These are phyloP conservation scores for Motacilla tschutschensis DNA, from an alignment of 2,113 vertebrate genomes.

Conservation along the genomic window DNA sequence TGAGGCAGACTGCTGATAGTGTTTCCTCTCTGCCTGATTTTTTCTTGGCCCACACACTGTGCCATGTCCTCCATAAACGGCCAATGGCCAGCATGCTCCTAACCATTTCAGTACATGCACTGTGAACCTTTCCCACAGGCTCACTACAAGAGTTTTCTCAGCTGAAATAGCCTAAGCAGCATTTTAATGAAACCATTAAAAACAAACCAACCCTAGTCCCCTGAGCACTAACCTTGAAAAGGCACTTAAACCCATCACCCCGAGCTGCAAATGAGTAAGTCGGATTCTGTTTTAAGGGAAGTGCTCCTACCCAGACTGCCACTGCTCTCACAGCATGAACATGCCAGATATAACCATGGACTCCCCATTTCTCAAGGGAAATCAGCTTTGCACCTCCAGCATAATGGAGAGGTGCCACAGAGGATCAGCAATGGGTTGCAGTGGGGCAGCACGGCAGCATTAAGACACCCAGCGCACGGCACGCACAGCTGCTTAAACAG, in stretches of 20 bases:
- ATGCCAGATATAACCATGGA: rapidly evolving
- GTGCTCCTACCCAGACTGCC: too few species aligned
- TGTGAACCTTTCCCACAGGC: neutral
- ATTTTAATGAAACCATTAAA: neutral
- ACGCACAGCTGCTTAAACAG: neutral
- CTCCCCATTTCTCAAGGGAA: neutral
- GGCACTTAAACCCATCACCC: neutral
- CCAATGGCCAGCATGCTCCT: neutral
- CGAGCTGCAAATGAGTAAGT: neutral
- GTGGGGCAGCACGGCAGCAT: rapidly evolving
- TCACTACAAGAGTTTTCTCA: neutral
- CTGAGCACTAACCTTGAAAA: neutral
- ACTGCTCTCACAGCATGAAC: neutral
- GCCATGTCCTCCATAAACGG: rapidly evolving
- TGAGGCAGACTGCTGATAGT: neutral
- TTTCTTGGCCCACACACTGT: neutral
- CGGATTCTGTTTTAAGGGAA: neutral
- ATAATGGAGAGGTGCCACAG: rapidly evolving
- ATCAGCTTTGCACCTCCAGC: neutral
- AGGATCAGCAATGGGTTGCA: neutral
- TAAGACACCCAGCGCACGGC: rapidly evolving
- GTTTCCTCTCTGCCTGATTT: neutral
- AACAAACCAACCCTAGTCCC: neutral
- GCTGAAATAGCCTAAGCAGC: neutral
- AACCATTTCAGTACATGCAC: neutral